phyloP scores from a whole-genome alignment of 2,888 invertebrate species.

The Eristalinus sepulchralis region DNA sequence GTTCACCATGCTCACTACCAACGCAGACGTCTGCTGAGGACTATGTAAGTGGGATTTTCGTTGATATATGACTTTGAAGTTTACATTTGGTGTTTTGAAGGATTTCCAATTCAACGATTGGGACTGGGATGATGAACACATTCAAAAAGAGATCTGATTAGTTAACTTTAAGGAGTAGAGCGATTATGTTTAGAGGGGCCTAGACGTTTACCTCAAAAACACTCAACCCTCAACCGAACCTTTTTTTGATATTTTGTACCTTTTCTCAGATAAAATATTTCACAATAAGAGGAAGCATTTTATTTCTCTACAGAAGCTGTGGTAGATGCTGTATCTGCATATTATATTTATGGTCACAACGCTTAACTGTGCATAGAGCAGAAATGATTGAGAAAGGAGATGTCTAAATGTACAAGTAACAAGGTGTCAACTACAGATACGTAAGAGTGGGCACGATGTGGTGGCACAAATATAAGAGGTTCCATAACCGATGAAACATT shows the following conservation, averaged over 20 bases:
- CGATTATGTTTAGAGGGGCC: background rate
- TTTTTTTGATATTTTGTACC: constrained; percentile 59
- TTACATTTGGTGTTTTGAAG: constrained; percentile 68
- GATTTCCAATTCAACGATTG: constrained; percentile 77
- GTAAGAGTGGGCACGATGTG: no score
- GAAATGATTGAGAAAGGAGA: no score
- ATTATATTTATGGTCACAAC: no score
- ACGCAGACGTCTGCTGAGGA: constrained; percentile 75
- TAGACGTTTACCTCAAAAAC: background rate
- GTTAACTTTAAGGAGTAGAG: constrained; percentile 5
- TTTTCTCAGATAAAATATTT: constrained; percentile 48
- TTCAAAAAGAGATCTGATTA: constrained; percentile 73
- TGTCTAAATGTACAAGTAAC: no score
- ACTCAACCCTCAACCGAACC: no score
- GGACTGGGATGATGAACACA: constrained; percentile 77
- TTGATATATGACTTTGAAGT: background rate
- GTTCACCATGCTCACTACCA: constrained; percentile 82
- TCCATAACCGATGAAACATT: no score
- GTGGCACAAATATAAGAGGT: no score
- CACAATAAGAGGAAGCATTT: background rate
- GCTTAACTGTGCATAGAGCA: no score
- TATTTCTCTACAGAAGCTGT: background rate
- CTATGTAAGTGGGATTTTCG: constrained; percentile 75
- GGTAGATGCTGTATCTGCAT: no score
- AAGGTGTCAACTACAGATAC: no score